phyloP scores from a whole-genome alignment of 2,113 vertebrate genomes.

The Tachysurus fulvidraco region DNA sequence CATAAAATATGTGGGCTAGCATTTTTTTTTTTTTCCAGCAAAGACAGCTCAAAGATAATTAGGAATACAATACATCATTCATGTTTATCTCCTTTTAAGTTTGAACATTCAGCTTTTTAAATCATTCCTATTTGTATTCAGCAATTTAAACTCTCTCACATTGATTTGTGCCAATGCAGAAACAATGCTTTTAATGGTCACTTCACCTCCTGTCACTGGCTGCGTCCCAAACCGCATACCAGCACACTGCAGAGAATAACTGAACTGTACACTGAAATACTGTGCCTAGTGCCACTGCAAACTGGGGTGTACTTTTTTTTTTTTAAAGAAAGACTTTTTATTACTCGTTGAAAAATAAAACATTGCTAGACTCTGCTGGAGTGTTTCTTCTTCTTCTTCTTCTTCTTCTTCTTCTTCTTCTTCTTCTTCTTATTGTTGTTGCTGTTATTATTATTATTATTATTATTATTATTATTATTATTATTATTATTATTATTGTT shows the following conservation, averaged over 20 bases:
- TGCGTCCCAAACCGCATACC: not conserved
- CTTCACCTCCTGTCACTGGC: not conserved
- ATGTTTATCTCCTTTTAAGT: not conserved
- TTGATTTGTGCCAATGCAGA: not conserved
- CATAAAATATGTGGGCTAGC: not conserved
- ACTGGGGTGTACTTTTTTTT: too few species aligned
- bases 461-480: too few species aligned
- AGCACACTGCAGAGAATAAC: not conserved
- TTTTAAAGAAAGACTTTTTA: not conserved
- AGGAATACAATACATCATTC: not conserved
- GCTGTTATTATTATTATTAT: too few species aligned
- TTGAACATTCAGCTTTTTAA: not conserved
- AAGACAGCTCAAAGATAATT: not conserved
- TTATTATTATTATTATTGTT: too few species aligned
- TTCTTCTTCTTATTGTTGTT: too few species aligned
- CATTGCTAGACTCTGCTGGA: not conserved
- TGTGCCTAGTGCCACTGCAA: too few species aligned
- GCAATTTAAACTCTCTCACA: not conserved
- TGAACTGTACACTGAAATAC: not conserved
- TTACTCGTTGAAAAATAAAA: too few species aligned
- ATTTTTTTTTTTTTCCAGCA: not conserved
- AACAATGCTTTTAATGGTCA: not conserved
- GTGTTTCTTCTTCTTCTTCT: too few species aligned
- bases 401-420: too few species aligned
- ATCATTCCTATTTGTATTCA: not conserved